A percentile compares a stretch with the other conserved stretches of the same genome.
phyloP scores from a whole-genome alignment of 2,888 invertebrate species.

The Ectropis crepuscularia region DNA sequence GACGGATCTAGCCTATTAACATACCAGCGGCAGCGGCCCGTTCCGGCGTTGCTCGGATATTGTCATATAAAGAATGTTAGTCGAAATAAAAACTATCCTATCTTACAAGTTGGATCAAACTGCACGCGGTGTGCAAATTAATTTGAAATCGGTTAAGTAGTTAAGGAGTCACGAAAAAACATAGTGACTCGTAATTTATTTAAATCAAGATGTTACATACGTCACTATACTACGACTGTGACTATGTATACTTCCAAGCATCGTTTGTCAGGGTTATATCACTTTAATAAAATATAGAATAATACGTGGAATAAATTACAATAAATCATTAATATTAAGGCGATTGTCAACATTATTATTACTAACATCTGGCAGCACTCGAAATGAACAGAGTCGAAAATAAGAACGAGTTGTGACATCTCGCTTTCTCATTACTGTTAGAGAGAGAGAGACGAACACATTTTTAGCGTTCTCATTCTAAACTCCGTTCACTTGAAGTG shows the following conservation, averaged over 20 bases:
- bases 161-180: no score
- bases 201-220: no score
- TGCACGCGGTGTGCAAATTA: no score
- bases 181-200: no score
- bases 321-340: slow-evolving; percentile 21
- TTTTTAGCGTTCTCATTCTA: background rate
- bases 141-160: no score
- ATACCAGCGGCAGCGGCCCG: no score
- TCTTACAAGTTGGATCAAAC: no score
- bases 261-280: slow-evolving; percentile 45
- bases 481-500: background rate
- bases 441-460: background rate
- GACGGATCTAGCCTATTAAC: no score
- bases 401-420: background rate
- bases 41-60: no score
- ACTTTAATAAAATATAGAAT: slow-evolving; percentile 48
- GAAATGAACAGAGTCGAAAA: slow-evolving; percentile 1
- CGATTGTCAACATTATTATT: slow-evolving; percentile 2
- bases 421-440: background rate
- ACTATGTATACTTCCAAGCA: slow-evolving; percentile 3
- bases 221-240: no score
- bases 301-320: slow-evolving; percentile 53
- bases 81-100: no score
- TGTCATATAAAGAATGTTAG: no score
- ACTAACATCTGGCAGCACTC: background rate